phyloP scores from a whole-genome alignment of 2,113 vertebrate species.

The Chlorocebus sabaeus region DNA sequence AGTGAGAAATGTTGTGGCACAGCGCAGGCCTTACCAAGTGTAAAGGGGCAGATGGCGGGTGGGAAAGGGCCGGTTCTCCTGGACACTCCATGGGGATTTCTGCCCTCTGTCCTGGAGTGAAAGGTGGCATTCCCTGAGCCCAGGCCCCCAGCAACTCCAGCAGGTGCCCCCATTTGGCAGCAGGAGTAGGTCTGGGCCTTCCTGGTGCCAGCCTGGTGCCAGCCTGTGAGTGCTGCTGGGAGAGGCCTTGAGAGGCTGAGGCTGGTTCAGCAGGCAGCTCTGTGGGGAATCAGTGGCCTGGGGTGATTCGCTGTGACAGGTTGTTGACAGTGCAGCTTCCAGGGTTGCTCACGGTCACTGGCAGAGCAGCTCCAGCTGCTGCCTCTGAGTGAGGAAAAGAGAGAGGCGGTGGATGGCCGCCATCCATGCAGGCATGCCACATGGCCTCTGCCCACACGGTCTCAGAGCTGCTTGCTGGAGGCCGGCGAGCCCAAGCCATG shows the following conservation, averaged over 20 bases:
- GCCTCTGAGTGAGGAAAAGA: neutral
- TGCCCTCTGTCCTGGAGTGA: neutral
- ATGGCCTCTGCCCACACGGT: neutral
- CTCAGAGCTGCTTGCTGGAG: neutral
- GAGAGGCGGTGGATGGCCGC: neutral
- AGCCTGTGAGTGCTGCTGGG: neutral
- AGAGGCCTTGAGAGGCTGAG: accelerated
- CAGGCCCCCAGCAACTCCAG: neutral
- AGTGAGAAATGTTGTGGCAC: neutral
- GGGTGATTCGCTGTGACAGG: conserved; percentile 14
- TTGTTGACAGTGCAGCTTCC: neutral
- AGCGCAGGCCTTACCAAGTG: neutral
- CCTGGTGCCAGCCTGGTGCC: neutral
- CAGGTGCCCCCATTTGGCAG: neutral
- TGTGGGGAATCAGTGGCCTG: neutral
- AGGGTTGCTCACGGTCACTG: neutral
- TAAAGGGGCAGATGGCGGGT: accelerated
- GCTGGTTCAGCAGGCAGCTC: neutral
- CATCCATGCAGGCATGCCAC: accelerated
- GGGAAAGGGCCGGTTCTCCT: neutral
- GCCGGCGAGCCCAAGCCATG: neutral
- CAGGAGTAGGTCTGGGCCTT: neutral
- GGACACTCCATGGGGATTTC: neutral
- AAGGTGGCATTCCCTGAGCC: neutral
- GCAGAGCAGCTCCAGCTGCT: neutral